Percentiles rank a stretch among this genome's conserved stretches.
These are phyloP conservation scores for Andrena camellia DNA, from an alignment of 2,888 invertebrate species.

Conservation along the genomic window DNA sequence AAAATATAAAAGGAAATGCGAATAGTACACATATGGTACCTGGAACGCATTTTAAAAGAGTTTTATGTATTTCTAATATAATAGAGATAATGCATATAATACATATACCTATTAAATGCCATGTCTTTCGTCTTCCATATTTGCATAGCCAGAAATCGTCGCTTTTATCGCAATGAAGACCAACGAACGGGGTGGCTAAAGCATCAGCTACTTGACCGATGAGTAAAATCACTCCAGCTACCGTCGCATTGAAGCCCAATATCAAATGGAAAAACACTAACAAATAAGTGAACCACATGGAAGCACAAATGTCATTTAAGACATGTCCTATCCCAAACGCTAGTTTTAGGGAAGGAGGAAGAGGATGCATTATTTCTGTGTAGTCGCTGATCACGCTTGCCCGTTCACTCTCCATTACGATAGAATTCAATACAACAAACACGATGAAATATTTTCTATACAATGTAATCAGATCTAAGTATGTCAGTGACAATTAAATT, in stretches of 20 bases:
- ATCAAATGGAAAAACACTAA: slow-evolving; percentile 92
- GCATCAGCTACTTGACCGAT: slow-evolving; percentile 95
- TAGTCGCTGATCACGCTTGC: slow-evolving; percentile 83
- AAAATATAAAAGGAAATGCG: slow-evolving; percentile 96
- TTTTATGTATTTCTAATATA: not conserved
- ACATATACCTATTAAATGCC: slow-evolving; percentile 94
- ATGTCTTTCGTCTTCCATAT: slow-evolving; percentile 94
- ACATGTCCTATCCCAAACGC: slow-evolving; percentile 94
- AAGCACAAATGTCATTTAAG: slow-evolving; percentile 96
- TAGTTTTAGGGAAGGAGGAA: slow-evolving; percentile 85
- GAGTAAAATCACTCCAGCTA: slow-evolving; percentile 89
- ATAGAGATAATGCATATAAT: not conserved
- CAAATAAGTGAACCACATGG: slow-evolving; percentile 97
- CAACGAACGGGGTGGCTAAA: slow-evolving; percentile 94
- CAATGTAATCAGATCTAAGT: not conserved
- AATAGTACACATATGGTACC: slow-evolving; percentile 91
- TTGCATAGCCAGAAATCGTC: slow-evolving; percentile 88
- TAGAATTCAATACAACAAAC: not conserved
- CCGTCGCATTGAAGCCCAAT: slow-evolving; percentile 84
- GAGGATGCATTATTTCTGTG: slow-evolving; percentile 85
- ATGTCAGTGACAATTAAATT: not conserved
- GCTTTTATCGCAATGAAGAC: slow-evolving; percentile 92
- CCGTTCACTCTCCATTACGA: slow-evolving; percentile 73
- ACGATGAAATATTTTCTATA: not conserved
- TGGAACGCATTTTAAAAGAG: slow-evolving; percentile 77